Evolutionary conservation across 2,797 vertebrate genomes (phyloP), one percentile per base, ranked within the genome.

Genomic region (Melanotaenia pygmaea): DNA sequence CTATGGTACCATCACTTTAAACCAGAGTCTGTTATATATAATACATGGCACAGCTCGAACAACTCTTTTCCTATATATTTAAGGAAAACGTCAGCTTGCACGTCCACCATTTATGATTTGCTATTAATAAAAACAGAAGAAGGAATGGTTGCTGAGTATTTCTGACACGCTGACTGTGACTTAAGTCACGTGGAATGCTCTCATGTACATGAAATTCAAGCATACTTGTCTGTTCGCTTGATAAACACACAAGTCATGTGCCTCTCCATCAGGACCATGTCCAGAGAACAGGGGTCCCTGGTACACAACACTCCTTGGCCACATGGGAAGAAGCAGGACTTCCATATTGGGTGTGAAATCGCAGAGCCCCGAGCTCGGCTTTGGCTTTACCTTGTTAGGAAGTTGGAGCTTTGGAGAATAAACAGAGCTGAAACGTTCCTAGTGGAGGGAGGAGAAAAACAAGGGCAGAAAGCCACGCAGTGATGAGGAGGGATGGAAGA

Each of bases 381-480:
- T 79, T 38, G 82, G 84, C 84, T 85, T 94, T 93, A 89, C 94
- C 94, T 94, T 95, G 91, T 95, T 95, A 94, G 94, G 94, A 93
- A 95, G 91, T 92, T 54, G 67, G 76, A 84, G 88, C 86, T 87
- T 82, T 60, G 72, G 76, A 91, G 81, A 77, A 88, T 94, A 94
- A 94, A 94, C 94, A 94, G 74, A 87, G 67, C 81, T 80, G 69
- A 83, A 79, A 85, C 77, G 65, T 74, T 84, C 54, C 70, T 73
- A 63, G 35, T 68, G 72, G 70, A 77, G 60, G 58, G 43, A 74
- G 47, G 50, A 57, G 62, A 20, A 30, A 30, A 64, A 24, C 38
- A 28, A 53, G 64, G 16, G 64, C 18, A 14, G 24, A 9, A 24
- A 16, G 34, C 12, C 5, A n/a, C 20, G 11, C 13, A 3, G 37